Evolutionary conservation across 2,113 vertebrate genomes (phyloP).

Genomic region (Bothrops jararaca): DNA sequence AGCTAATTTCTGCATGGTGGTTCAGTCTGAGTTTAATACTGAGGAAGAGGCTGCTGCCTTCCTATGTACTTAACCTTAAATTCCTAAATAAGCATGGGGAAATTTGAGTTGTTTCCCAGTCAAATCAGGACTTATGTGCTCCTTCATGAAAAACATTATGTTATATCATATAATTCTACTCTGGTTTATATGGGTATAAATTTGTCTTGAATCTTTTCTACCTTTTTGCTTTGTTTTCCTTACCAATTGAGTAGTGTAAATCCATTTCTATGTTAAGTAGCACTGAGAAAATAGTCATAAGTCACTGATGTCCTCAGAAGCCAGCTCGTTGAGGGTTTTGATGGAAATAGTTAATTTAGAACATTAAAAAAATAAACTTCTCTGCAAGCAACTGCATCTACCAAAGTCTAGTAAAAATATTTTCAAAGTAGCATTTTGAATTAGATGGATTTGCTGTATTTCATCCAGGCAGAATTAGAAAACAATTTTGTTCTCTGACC

Average conservation of each 20-base stretch:
- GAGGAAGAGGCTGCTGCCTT: neutral
- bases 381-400: neutral
- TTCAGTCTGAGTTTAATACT: neutral
- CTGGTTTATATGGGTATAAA: neutral
- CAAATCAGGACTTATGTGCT: neutral
- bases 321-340: neutral
- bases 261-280: neutral
- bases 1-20: neutral
- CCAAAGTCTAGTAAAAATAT: neutral
- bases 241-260: neutral
- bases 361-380: neutral
- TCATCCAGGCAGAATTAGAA: neutral
- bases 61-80: neutral
- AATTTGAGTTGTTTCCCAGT: neutral
- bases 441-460: neutral
- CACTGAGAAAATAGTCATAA: neutral
- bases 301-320: neutral
- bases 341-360: neutral
- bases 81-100: neutral
- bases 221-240: neutral
- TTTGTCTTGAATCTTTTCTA: neutral
- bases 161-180: neutral
- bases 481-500: neutral
- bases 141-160: neutral
- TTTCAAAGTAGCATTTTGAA: neutral